Percentiles rank a stretch among this genome's conserved stretches.
Conservation (phyloP, 1,140 invertebrate genomes). For the Zaprionus nigranus region DNA sequence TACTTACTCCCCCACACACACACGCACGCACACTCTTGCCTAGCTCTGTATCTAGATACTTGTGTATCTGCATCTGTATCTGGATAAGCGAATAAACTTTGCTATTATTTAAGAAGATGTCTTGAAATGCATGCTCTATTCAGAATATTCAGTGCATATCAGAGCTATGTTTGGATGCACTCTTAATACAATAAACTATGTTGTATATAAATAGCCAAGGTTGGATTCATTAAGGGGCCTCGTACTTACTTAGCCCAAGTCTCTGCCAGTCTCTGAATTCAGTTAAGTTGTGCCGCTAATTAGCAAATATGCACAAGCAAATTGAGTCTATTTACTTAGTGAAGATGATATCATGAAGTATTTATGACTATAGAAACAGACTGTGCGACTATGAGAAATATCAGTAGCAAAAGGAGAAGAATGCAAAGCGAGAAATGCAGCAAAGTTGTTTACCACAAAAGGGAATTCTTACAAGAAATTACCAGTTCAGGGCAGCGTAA, state of each 20-base stretch:
- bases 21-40: no score
- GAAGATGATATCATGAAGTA: constrained; percentile 64
- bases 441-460: constrained; percentile 6
- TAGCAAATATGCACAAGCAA: constrained; percentile 61
- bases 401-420: neutral
- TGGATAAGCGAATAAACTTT: constrained; percentile 31
- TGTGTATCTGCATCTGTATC: constrained; percentile 25
- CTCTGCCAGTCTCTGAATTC: constrained; percentile 45
- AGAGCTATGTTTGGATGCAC: constrained; percentile 43
- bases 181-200: constrained; percentile 8
- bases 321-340: constrained; percentile 45
- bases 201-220: constrained; percentile 44
- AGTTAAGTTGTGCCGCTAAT: constrained; percentile 54
- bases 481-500: constrained; percentile 47
- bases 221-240: constrained; percentile 65
- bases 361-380: constrained; percentile 1
- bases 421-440: neutral
- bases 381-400: neutral
- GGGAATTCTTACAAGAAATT: constrained; percentile 42
- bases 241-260: constrained; percentile 4
- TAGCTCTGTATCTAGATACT: constrained; percentile 31
- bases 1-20: constrained; percentile 63
- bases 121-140: constrained; percentile 7
- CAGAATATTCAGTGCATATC: constrained; percentile 35
- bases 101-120: constrained; percentile 46